Evolutionary conservation across 2,797 vertebrate species (phyloP).

Genomic region (Sciurus carolinensis): DNA sequence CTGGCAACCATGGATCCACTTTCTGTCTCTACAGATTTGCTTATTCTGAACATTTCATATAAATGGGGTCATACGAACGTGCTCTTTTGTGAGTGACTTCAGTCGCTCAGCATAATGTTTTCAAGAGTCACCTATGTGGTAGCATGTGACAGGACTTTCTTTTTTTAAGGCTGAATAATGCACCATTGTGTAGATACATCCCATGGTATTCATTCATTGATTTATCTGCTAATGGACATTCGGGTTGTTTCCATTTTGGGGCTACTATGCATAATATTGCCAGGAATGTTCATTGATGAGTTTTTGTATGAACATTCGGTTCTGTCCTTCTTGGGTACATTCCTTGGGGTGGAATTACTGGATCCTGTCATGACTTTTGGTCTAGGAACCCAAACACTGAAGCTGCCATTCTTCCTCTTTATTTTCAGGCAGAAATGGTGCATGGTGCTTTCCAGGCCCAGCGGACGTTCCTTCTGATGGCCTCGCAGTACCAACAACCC

Average conservation of each 20-base stretch:
- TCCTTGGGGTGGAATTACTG: not conserved
- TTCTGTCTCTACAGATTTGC: slow-evolving; percentile 50
- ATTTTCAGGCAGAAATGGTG: slow-evolving; percentile 96
- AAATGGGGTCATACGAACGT: slow-evolving; percentile 38
- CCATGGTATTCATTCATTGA: not conserved
- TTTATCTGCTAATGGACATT: not conserved
- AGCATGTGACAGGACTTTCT: not conserved
- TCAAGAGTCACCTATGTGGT: not conserved
- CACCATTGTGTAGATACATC: not conserved
- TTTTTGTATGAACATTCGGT: not conserved
- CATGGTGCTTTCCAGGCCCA: slow-evolving; percentile 94
- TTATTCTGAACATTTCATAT: slow-evolving; percentile 56
- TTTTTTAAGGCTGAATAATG: not conserved
- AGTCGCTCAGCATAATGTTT: slow-evolving; percentile 67
- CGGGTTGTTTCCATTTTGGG: not conserved
- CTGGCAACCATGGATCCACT: not conserved
- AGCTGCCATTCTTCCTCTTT: slow-evolving; percentile 71
- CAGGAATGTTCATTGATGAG: not conserved
- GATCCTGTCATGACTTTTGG: not conserved
- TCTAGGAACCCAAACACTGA: slow-evolving; percentile 59
- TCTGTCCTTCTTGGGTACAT: not conserved
- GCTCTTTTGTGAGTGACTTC: slow-evolving; percentile 58
- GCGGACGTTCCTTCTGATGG: slow-evolving; percentile 94
- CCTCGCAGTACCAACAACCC: slow-evolving; percentile 94
- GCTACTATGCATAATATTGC: not conserved